phyloP scores from a whole-genome alignment of 2,888 invertebrate species.

The Dynastes grantii region DNA sequence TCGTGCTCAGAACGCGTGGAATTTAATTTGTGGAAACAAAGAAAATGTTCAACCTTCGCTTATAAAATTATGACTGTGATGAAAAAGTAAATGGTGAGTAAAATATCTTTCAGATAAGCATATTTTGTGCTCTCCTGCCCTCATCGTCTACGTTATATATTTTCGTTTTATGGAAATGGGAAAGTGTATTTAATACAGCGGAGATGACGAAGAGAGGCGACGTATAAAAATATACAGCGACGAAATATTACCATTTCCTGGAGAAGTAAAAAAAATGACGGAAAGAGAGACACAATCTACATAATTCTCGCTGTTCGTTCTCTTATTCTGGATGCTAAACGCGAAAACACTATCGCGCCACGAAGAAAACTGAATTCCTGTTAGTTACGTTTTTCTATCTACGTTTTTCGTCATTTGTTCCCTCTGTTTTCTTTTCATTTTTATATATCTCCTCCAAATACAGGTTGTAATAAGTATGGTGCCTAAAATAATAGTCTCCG shows the following conservation, averaged over 20 bases:
- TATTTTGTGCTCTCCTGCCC: conserved; percentile 35
- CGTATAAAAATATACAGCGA: conserved; percentile 25
- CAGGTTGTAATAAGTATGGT: no score
- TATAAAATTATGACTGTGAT: conserved; percentile 40
- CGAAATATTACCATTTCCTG: conserved; percentile 28
- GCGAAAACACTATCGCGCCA: neutral
- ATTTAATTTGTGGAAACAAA: conserved; percentile 37
- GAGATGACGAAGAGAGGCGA: conserved; percentile 16
- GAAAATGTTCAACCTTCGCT: conserved; percentile 20
- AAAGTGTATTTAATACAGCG: conserved; percentile 32
- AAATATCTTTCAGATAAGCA: conserved; percentile 45
- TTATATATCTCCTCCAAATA: no score
- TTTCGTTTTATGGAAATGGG: conserved; percentile 40
- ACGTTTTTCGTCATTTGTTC: neutral
- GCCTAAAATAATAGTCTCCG: no score
- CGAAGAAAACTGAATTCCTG: neutral
- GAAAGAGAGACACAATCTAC: conserved; percentile 22
- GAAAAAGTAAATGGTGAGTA: conserved; percentile 45
- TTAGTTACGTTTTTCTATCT: conserved; percentile 4
- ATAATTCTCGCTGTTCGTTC: conserved; percentile 31
- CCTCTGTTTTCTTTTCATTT: no score
- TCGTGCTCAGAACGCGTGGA: conserved; percentile 23
- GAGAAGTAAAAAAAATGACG: conserved; percentile 4
- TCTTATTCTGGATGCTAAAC: neutral
- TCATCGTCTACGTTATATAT: conserved; percentile 40